phyloP scores from a whole-genome alignment of 2,888 invertebrate genomes.

The Cantharis lateralis region DNA sequence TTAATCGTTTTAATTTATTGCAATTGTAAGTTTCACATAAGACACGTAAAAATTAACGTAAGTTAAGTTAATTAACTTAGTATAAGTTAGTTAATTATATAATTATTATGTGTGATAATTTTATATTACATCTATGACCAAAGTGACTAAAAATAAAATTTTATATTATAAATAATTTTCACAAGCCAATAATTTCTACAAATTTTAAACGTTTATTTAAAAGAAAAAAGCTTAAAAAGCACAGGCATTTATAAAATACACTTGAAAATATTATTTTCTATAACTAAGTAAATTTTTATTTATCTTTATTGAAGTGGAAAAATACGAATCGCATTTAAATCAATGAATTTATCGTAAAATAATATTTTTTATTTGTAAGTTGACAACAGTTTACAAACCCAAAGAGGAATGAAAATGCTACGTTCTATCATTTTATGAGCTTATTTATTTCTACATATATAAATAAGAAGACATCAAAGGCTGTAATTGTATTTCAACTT shows the following conservation, averaged over 20 bases:
- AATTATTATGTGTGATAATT: too few species aligned
- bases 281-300: slow-evolving; percentile 22
- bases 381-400: slow-evolving; percentile 23
- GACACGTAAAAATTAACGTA: too few species aligned
- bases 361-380: slow-evolving; percentile 9
- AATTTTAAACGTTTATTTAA: background rate
- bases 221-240: background rate
- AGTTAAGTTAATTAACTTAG: too few species aligned
- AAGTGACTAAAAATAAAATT: too few species aligned
- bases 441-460: slow-evolving; percentile 16
- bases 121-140: too few species aligned
- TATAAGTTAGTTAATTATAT: too few species aligned
- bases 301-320: slow-evolving; percentile 21
- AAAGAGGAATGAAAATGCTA: slow-evolving; percentile 8
- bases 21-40: too few species aligned
- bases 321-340: slow-evolving; percentile 23
- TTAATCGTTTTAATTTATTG: background rate
- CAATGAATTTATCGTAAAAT: slow-evolving; percentile 17
- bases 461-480: slow-evolving; percentile 26
- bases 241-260: background rate
- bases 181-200: background rate
- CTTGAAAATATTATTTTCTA: slow-evolving; percentile 6
- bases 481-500: slow-evolving; percentile 7
- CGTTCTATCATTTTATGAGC: slow-evolving; percentile 10
- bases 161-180: too few species aligned